phyloP scores from a whole-genome alignment of 2,888 invertebrate species.

The Apotomis turbidana region DNA sequence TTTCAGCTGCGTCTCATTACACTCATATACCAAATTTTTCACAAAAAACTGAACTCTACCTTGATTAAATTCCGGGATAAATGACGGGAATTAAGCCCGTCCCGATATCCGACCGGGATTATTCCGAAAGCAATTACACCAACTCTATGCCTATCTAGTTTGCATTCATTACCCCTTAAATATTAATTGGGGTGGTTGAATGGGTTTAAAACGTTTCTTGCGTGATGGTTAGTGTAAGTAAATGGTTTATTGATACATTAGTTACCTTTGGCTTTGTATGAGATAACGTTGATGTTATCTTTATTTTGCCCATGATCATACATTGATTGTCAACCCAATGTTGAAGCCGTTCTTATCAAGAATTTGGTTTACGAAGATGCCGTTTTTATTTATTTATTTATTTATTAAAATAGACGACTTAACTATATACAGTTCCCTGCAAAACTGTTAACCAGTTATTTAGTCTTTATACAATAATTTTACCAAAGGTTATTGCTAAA shows the following conservation, averaged over 20 bases:
- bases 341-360: too few species aligned
- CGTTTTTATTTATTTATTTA: too few species aligned
- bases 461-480: too few species aligned
- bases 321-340: too few species aligned
- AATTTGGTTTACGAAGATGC: too few species aligned
- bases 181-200: conserved; percentile 32
- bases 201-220: conserved; percentile 13
- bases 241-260: conserved; percentile 1
- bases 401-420: too few species aligned
- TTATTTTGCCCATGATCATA: too few species aligned
- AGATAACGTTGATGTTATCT: background rate
- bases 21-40: conserved; percentile 21
- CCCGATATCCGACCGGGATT: conserved; percentile 22
- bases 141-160: conserved; percentile 35
- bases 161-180: conserved; percentile 35
- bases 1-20: conserved; percentile 16
- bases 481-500: too few species aligned
- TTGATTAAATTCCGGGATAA: conserved; percentile 33
- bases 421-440: too few species aligned
- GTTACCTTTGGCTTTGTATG: background rate
- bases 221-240: conserved; percentile 8
- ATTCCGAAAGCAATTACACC: conserved; percentile 31
- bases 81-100: conserved; percentile 16
- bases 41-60: conserved; percentile 18
- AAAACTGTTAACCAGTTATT: too few species aligned